These are phyloP conservation scores for Astreopora myriophthalma DNA, from an alignment of 64 coral and sea anemone genomes.

Conservation along the genomic window DNA sequence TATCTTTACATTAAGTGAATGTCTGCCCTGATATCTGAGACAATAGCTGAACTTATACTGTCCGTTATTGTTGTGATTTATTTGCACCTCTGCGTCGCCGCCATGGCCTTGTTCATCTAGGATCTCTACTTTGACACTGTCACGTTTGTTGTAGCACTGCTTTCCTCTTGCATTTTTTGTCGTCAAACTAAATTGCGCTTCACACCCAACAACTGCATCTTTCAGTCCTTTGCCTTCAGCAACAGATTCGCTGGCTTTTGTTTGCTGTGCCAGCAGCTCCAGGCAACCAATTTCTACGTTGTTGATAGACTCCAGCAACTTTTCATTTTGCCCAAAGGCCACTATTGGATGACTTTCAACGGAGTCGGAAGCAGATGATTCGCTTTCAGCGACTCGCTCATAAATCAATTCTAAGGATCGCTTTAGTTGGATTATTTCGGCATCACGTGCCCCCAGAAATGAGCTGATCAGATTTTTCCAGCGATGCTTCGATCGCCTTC, in stretches of 20 bases:
- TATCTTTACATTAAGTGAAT: slow-evolving; percentile 51
- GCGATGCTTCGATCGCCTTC: background rate
- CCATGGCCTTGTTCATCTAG: background rate
- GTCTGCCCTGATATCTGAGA: background rate
- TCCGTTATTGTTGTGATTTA: slow-evolving; percentile 65
- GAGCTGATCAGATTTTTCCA: background rate
- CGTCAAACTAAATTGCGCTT: slow-evolving; percentile 43
- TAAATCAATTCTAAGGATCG: background rate
- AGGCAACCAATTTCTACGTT: background rate
- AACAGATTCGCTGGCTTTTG: background rate
- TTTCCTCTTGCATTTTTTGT: slow-evolving; percentile 62
- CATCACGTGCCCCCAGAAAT: background rate
- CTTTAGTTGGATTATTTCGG: background rate
- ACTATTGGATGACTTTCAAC: background rate
- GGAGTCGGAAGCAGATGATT: background rate
- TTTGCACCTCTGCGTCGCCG: background rate
- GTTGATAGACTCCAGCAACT: background rate
- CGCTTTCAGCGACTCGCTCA: background rate
- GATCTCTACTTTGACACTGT: slow-evolving; percentile 27
- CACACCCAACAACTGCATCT: slow-evolving; percentile 4
- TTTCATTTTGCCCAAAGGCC: background rate
- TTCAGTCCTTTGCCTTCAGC: slow-evolving; percentile 1
- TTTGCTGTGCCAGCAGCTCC: background rate
- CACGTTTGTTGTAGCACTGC: slow-evolving; percentile 41
- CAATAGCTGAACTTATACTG: slow-evolving; percentile 45